These are phyloP conservation scores for Botia almorhae DNA, from an alignment of 2,797 vertebrate species.

Conservation along the genomic window DNA sequence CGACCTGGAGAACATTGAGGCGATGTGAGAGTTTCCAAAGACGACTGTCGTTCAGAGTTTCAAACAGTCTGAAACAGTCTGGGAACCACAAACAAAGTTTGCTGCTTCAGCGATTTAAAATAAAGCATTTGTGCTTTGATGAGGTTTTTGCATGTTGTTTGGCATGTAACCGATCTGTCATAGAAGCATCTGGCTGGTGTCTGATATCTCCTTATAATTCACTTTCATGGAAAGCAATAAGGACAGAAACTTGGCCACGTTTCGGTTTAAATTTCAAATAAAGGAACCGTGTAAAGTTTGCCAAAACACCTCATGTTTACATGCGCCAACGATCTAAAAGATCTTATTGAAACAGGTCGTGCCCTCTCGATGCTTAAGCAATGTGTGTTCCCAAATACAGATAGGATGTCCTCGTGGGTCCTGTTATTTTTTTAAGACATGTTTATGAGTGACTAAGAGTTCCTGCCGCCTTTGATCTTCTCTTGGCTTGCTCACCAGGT, in stretches of 20 bases:
- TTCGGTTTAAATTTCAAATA: conserved; percentile 30
- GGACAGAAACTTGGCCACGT: conserved; percentile 46
- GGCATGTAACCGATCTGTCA: conserved; percentile 30
- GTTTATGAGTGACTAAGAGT: conserved; percentile 48
- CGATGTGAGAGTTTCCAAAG: conserved; percentile 5
- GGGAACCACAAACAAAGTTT: conserved; percentile 11
- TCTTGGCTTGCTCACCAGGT: conserved; percentile 73
- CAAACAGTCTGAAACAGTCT: background rate
- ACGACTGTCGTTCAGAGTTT: conserved; percentile 1
- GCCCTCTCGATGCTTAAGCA: conserved; percentile 12
- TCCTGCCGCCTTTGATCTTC: conserved; percentile 40
- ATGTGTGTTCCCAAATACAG: conserved; percentile 31
- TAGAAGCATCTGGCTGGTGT: conserved; percentile 45
- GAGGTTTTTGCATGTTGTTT: conserved; percentile 19
- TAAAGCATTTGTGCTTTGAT: conserved; percentile 14
- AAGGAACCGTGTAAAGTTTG: conserved; percentile 19
- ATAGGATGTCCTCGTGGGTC: conserved; percentile 22
- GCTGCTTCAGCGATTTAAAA: conserved; percentile 9
- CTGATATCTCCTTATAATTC: conserved; percentile 14
- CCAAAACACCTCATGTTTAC: conserved; percentile 48
- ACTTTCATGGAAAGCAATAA: conserved; percentile 17
- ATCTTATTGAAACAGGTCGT: conserved; percentile 28
- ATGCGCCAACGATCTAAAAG: conserved; percentile 36
- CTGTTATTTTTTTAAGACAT: conserved; percentile 12
- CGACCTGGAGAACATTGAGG: conserved; percentile 46